Evolutionary conservation across 1,140 invertebrate species (phyloP).

Genomic region (Vollenhovia emeryi): DNA sequence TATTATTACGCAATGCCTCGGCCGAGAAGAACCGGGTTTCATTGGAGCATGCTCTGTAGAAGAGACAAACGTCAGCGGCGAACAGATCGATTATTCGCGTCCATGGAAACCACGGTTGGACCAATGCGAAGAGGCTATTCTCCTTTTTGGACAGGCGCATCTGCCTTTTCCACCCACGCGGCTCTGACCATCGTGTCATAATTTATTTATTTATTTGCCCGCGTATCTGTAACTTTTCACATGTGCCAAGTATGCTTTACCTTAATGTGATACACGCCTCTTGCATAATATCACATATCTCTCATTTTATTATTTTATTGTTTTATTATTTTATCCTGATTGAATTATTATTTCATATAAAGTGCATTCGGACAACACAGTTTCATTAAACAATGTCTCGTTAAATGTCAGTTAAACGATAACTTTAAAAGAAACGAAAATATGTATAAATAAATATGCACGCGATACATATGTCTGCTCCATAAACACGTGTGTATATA

Average conservation of each 20-base stretch:
- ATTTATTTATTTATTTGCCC: slow-evolving; percentile 41
- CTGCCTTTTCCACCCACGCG: slow-evolving; percentile 53
- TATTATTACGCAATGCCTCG: slow-evolving; percentile 33
- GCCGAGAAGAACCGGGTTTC: slow-evolving; percentile 45
- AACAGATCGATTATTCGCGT: slow-evolving; percentile 82
- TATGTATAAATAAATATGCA: neutral
- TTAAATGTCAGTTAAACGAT: neutral
- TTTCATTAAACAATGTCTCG: neutral
- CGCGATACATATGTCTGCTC: neutral
- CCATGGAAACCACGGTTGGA: slow-evolving; percentile 83
- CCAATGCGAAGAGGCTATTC: slow-evolving; percentile 76
- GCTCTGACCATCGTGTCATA: slow-evolving; percentile 9
- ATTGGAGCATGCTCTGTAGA: slow-evolving; percentile 78
- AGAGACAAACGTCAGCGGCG: slow-evolving; percentile 75
- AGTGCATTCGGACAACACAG: neutral
- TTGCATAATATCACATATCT: neutral
- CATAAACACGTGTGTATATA: neutral
- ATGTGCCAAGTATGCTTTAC: neutral
- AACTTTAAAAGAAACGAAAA: neutral
- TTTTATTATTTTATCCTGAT: neutral
- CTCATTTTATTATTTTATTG: neutral
- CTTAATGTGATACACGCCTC: neutral
- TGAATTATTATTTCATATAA: neutral
- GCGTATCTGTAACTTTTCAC: neutral
- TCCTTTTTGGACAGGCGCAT: slow-evolving; percentile 68